Evolutionary conservation across 2,113 vertebrate species (phyloP).

Genomic region (Gorsachius goisagi): DNA sequence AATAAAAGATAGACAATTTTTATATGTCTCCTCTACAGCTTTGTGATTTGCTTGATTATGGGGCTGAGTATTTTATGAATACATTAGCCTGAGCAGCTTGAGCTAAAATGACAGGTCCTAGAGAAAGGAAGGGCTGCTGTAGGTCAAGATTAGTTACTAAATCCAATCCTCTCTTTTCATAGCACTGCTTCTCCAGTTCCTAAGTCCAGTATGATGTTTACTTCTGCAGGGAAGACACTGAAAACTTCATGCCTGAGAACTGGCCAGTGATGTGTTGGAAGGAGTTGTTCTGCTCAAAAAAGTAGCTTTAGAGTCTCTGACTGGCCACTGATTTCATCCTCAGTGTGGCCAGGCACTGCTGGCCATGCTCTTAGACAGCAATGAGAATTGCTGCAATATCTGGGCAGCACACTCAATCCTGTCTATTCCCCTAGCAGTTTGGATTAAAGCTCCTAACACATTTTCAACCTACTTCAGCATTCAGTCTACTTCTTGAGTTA

Average conservation of each 20-base stretch:
- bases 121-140: background rate
- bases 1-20: background rate
- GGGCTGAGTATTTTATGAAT: background rate
- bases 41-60: background rate
- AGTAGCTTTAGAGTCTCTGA: background rate
- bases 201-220: background rate
- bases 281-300: background rate
- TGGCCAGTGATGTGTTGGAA: background rate
- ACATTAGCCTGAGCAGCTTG: background rate
- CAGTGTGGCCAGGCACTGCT: background rate
- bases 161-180: background rate
- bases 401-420: background rate
- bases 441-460: slow-evolving; percentile 7
- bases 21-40: background rate
- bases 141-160: background rate
- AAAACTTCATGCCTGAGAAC: background rate
- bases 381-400: background rate
- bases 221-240: background rate
- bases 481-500: background rate
- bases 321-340: background rate
- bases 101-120: background rate
- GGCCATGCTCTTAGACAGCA: background rate
- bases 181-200: background rate
- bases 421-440: background rate
- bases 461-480: background rate